Evolutionary conservation across 1,140 invertebrate species (phyloP), one percentile per base, ranked within the genome.

Genomic region (Drosophila pandora): DNA sequence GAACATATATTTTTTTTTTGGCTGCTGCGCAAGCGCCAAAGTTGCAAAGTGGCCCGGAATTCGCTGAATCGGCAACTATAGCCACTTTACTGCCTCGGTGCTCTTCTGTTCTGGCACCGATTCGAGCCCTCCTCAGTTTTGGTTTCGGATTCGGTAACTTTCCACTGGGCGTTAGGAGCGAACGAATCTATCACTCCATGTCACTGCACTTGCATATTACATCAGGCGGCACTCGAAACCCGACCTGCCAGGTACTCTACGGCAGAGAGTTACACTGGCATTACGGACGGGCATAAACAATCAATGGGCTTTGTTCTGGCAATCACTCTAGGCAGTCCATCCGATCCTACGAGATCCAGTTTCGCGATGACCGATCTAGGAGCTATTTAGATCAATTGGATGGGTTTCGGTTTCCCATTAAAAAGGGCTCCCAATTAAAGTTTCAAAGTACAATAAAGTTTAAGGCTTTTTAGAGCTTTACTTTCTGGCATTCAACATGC

Each of bases 11-110:
- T 3, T 25, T 25, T 25, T 50, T 61, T 73, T 73, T 21, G 69
- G 70, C 70, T 73, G 68, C 70, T 73, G 70, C 70, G 69, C 70
- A 73, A 73, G 68, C 69, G 70, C 45, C 50, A 73, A 73, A 62
- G 58, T 73, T 34, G 43, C 48, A 71, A 64, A 64, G 5, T 25
- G 5, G 41, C 13, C 5, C 34, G 63, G 63, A 67, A 67, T 67
- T 53, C 21, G 63, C 63, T 64, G 60, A 64, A 28, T 64, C 17
- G 25, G 28, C 63, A 8, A 23, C 2, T n/a, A 13, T 10, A 32
- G 25, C 30, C 41, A 43, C 3, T 59, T 37, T 7, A 21, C 12
- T 50, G 25, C 7, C 7, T 32, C n/a, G 28, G 50, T 22, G 8
- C 49, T 52, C 21, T 32, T 30, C 49, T 25, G 49, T 39, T 54